phyloP scores from a whole-genome alignment of 2,888 invertebrate genomes.

The Aporophyla nigra region DNA sequence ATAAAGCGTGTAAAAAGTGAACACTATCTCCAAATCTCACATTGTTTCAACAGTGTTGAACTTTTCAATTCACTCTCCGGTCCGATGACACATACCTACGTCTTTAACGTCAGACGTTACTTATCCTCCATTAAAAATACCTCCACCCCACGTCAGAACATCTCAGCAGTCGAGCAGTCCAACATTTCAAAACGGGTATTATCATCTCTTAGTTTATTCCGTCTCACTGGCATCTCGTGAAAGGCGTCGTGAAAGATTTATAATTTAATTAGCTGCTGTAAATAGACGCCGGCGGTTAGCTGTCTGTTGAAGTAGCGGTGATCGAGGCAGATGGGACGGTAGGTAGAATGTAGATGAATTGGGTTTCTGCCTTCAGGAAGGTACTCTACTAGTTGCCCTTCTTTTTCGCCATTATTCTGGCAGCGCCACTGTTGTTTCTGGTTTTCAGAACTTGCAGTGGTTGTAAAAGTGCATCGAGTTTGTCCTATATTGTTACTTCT shows the following conservation, averaged over 20 bases:
- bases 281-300: slow-evolving; percentile 65
- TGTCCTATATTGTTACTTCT: background rate
- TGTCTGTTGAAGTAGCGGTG: slow-evolving; percentile 34
- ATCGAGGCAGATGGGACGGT: slow-evolving; percentile 54
- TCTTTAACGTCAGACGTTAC: slow-evolving; percentile 14
- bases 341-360: slow-evolving; percentile 27
- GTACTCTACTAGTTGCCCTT: background rate
- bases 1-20: too few species aligned
- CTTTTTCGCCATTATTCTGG: background rate
- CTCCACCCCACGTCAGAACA: background rate
- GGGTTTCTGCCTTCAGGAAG: background rate
- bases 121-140: slow-evolving; percentile 36
- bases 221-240: slow-evolving; percentile 58
- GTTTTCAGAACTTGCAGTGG: background rate
- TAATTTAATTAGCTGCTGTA: slow-evolving; percentile 72
- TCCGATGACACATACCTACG: background rate
- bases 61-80: background rate
- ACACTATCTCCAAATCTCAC: background rate
- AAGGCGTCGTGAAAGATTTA: slow-evolving; percentile 72
- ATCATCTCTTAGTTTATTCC: slow-evolving; percentile 48
- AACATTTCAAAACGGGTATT: slow-evolving; percentile 59
- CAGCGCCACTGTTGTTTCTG: background rate
- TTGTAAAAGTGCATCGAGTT: background rate
- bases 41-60: background rate
- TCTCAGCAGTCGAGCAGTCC: slow-evolving; percentile 17